A percentile compares a stretch with the other conserved stretches of the same genome.
phyloP scores from a whole-genome alignment of 2,888 invertebrate genomes.

The Drosophila pegasa region DNA sequence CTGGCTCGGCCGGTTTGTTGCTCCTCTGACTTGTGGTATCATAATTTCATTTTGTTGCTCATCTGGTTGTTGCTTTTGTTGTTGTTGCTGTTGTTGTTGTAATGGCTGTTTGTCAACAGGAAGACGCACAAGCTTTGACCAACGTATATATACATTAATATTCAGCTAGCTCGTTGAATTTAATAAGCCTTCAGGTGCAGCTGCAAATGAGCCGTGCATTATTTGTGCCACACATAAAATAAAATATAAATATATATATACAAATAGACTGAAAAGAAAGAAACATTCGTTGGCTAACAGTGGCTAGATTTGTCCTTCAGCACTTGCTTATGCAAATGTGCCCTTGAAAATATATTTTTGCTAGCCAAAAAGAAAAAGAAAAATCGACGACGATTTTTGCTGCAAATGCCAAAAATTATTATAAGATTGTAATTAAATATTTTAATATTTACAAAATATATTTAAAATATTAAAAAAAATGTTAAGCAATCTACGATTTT shows the following conservation, averaged over 20 bases:
- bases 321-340: slow-evolving; percentile 33
- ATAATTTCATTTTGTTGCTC: slow-evolving; percentile 46
- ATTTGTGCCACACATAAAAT: slow-evolving; percentile 53
- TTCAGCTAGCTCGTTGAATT: slow-evolving; percentile 37
- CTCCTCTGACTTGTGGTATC: slow-evolving; percentile 62
- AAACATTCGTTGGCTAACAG: slow-evolving; percentile 32
- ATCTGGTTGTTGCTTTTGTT: slow-evolving; percentile 19
- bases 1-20: slow-evolving; percentile 65
- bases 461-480: not conserved
- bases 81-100: slow-evolving; percentile 15
- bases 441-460: not conserved
- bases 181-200: slow-evolving; percentile 81
- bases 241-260: not conserved
- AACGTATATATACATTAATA: slow-evolving; percentile 6
- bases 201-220: slow-evolving; percentile 78
- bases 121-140: slow-evolving; percentile 12
- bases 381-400: not conserved
- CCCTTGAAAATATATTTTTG: slow-evolving; percentile 35
- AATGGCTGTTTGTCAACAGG: slow-evolving; percentile 37
- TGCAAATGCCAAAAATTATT: not conserved
- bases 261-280: slow-evolving; percentile 2
- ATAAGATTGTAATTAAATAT: not conserved
- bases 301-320: slow-evolving; percentile 36
- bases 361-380: not conserved
- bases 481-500: too few relatives aligned